A percentile compares a stretch with the other conserved stretches of the same genome.
Evolutionary conservation across 1,140 invertebrate species (phyloP).

Genomic region (Penaeus indicus): DNA sequence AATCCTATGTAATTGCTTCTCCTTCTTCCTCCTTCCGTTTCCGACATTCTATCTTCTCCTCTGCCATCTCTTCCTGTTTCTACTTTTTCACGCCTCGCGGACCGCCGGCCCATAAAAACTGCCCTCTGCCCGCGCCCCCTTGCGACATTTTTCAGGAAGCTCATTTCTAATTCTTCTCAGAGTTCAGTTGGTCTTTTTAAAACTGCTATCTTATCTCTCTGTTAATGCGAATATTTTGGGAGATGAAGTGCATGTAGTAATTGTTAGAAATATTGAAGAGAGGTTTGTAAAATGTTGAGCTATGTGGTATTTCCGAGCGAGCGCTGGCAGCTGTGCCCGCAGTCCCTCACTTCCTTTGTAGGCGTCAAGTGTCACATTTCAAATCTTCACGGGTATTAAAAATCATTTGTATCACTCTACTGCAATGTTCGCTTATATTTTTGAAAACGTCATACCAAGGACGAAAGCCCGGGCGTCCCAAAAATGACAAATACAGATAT

Average conservation of each 20-base stretch:
- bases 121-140: slow-evolving; percentile 36
- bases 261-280: no score
- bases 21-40: slow-evolving; percentile 10
- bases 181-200: no score
- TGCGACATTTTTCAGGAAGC: background rate
- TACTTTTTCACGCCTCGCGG: slow-evolving; percentile 48
- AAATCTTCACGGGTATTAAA: slow-evolving; percentile 40
- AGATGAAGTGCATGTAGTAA: no score
- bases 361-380: slow-evolving; percentile 46
- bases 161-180: no score
- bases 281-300: no score
- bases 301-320: background rate
- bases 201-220: no score
- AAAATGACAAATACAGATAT: background rate
- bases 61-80: slow-evolving; percentile 35
- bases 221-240: no score
- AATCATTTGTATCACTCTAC: slow-evolving; percentile 45
- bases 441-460: no score
- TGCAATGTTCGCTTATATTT: no score
- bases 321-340: background rate
- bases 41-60: background rate
- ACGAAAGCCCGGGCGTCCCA: no score
- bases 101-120: slow-evolving; percentile 47
- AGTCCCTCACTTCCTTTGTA: slow-evolving; percentile 44
- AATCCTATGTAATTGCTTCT: background rate